phyloP scores from a whole-genome alignment of 2,113 vertebrate species.

The Arvicanthis niloticus region DNA sequence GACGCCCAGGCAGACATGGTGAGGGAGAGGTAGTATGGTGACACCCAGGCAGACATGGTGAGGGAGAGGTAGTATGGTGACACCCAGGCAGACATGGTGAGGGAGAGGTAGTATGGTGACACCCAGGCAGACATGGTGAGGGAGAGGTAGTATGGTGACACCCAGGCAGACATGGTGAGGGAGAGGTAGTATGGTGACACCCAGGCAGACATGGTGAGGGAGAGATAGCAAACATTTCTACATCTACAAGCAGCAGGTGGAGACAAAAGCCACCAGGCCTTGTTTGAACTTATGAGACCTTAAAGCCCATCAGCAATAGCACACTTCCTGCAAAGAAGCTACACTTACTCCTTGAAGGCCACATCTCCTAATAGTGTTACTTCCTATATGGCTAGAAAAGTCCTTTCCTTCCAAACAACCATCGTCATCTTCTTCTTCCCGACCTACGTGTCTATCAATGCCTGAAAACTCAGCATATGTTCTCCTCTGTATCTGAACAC shows the following conservation, averaged over 20 bases:
- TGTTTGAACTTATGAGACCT: background rate
- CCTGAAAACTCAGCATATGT: background rate
- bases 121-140: too few relatives aligned
- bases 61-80: too few relatives aligned
- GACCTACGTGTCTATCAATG: rapidly evolving
- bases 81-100: too few relatives aligned
- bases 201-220: background rate
- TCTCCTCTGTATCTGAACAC: background rate
- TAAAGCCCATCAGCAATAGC: background rate
- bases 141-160: too few relatives aligned
- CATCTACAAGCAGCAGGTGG: background rate
- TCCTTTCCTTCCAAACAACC: background rate
- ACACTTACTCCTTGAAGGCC: background rate
- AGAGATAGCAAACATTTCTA: background rate
- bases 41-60: too few relatives aligned
- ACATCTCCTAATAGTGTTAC: background rate
- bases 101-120: too few relatives aligned
- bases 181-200: too few relatives aligned
- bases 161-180: too few relatives aligned
- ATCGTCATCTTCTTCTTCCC: background rate
- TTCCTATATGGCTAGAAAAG: background rate
- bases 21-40: too few relatives aligned
- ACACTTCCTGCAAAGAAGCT: background rate
- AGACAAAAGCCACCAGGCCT: background rate
- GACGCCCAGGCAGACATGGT: too few relatives aligned